Evolutionary conservation across 2,797 vertebrate species (phyloP).

Genomic region (Hoplostethus atlanticus): DNA sequence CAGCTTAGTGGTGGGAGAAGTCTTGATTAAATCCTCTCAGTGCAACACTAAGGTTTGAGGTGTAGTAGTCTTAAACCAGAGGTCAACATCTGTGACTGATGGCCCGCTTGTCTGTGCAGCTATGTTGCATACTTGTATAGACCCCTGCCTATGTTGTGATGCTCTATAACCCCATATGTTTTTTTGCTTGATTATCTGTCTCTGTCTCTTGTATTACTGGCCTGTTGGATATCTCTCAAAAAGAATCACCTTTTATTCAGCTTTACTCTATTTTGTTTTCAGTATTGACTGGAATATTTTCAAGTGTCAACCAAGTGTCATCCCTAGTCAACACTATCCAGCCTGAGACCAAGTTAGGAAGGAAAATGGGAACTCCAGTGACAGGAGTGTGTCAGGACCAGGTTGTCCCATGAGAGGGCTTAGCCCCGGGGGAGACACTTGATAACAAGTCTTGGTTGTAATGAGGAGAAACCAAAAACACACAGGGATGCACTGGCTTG

Average conservation of each 20-base stretch:
- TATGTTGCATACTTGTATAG: constrained; percentile 2
- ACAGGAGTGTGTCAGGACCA: neutral
- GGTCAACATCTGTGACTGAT: constrained; percentile 9
- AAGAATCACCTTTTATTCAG: neutral
- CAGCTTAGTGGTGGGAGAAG: constrained; percentile 13
- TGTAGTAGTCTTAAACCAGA: constrained; percentile 13
- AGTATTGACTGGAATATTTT: constrained; percentile 25
- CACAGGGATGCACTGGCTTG: constrained; percentile 1
- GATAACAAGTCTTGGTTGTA: constrained; percentile 1
- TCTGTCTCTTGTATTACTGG: constrained; percentile 6
- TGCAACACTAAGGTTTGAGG: neutral
- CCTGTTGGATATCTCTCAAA: neutral
- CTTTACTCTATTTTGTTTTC: neutral
- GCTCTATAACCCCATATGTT: neutral
- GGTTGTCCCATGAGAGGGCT: neutral
- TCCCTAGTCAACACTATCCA: neutral
- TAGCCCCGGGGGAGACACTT: neutral
- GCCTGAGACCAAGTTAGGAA: neutral
- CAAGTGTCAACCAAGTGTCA: constrained; percentile 2
- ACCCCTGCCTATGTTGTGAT: constrained; percentile 2
- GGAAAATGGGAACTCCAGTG: constrained; percentile 1
- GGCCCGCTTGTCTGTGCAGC: neutral
- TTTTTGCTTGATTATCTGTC: constrained; percentile 12
- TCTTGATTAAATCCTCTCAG: constrained; percentile 24
- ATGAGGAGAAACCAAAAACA: constrained; percentile 1